Conservation (phyloP, 2,888 invertebrate species). For the Tipula lateralis region DNA sequence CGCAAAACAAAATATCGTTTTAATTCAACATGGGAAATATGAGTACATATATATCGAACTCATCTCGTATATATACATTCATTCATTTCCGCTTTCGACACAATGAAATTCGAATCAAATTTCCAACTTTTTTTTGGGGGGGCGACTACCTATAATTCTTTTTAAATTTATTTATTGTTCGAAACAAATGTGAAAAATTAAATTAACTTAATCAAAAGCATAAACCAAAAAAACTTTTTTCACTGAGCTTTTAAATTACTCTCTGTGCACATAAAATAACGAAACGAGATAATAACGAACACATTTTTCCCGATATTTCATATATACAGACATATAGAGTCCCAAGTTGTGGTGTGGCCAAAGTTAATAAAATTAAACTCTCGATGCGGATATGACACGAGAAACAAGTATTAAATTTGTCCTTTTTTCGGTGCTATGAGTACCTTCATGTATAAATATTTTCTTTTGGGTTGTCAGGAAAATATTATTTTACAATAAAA, state of each 20-base stretch:
- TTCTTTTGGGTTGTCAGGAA: background rate
- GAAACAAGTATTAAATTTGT: background rate
- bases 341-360: background rate
- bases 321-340: too few species aligned
- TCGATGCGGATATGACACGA: background rate
- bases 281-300: background rate
- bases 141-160: background rate
- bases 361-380: background rate
- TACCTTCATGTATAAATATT: background rate
- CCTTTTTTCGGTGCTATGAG: too few species aligned
- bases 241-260: background rate
- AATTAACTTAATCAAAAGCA: conserved; percentile 14
- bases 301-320: background rate
- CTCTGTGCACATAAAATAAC: background rate
- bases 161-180: too few species aligned
- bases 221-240: background rate
- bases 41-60: too few species aligned
- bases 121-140: background rate
- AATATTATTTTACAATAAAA: background rate
- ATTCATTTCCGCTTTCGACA: too few species aligned
- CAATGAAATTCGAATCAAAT: background rate
- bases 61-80: too few species aligned
- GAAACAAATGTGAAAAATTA: background rate
- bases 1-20: background rate
- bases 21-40: background rate